A percentile compares a stretch with the other conserved stretches of the same genome.
Conservation (phyloP, 2,797 vertebrate species). For the Corythornis leucogaster region DNA sequence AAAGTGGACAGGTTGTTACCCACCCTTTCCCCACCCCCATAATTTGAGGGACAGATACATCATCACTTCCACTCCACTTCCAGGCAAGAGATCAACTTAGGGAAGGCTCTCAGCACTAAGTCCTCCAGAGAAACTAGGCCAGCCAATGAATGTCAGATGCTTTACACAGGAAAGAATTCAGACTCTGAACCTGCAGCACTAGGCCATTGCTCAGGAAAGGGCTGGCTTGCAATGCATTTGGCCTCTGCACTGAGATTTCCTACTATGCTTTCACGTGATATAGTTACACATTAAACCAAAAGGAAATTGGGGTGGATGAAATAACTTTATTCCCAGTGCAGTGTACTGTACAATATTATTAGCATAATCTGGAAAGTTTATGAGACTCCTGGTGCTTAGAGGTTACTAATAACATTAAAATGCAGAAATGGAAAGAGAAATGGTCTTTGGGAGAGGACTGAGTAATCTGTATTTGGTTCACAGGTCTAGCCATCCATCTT, state of each 20-base stretch:
- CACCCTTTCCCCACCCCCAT: not conserved
- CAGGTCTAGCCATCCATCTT: not conserved
- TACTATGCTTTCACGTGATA: constrained; percentile 25
- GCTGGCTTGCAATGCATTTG: not conserved
- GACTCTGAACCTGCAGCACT: not conserved
- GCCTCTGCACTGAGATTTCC: constrained; percentile 20
- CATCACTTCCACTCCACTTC: not conserved
- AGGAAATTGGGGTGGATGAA: constrained; percentile 62
- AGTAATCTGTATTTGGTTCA: not conserved
- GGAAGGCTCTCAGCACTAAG: not conserved
- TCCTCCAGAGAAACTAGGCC: not conserved
- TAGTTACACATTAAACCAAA: constrained; percentile 63
- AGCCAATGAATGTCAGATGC: not conserved
- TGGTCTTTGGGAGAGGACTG: not conserved
- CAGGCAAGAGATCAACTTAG: not conserved
- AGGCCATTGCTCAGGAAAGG: not conserved
- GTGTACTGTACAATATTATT: constrained; percentile 50
- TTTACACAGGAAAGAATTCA: not conserved
- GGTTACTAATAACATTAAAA: constrained; percentile 42
- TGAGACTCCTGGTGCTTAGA: constrained; percentile 41
- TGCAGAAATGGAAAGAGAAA: constrained; percentile 19
- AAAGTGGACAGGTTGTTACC: not conserved
- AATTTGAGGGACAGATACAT: not conserved
- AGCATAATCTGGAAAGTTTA: constrained; percentile 55
- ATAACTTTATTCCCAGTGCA: constrained; percentile 64